phyloP scores from a whole-genome alignment of 1,140 invertebrate genomes.

The Hetaerina americana region DNA sequence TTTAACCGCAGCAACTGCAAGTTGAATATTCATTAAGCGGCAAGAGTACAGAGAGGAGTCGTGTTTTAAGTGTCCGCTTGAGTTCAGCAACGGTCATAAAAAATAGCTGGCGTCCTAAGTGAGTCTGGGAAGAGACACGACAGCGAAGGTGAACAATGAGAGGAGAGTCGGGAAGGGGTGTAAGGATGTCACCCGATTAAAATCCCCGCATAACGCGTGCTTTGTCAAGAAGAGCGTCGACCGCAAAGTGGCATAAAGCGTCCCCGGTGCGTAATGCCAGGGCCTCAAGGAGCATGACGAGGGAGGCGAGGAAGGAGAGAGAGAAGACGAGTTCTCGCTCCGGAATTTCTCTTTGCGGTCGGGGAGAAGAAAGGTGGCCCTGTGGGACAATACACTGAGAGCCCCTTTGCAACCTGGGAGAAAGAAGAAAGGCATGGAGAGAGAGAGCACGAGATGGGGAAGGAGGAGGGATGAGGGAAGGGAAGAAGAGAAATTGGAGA shows the following conservation, averaged over 20 bases:
- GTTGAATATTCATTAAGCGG: too few species aligned
- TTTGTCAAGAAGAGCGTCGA: not conserved
- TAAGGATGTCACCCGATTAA: not conserved
- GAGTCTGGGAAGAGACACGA: not conserved
- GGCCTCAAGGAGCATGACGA: not conserved
- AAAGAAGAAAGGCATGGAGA: not conserved
- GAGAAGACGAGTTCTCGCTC: not conserved
- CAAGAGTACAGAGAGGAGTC: too few species aligned
- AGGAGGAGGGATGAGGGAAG: not conserved
- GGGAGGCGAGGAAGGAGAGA: too few species aligned
- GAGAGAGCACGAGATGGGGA: not conserved
- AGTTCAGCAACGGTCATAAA: too few species aligned
- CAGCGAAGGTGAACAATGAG: not conserved
- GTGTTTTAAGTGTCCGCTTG: too few species aligned
- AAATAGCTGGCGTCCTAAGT: not conserved
- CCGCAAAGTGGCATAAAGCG: not conserved
- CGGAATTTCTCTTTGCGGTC: not conserved
- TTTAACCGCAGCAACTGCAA: too few species aligned
- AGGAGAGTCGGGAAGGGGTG: not conserved
- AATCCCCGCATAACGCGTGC: not conserved
- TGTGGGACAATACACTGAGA: not conserved
- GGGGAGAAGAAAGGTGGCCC: not conserved
- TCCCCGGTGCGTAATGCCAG: not conserved
- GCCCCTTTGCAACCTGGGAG: not conserved
- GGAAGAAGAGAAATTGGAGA: too few species aligned